Evolutionary conservation across 2,888 invertebrate species (phyloP).

Genomic region (Nomada flava): DNA sequence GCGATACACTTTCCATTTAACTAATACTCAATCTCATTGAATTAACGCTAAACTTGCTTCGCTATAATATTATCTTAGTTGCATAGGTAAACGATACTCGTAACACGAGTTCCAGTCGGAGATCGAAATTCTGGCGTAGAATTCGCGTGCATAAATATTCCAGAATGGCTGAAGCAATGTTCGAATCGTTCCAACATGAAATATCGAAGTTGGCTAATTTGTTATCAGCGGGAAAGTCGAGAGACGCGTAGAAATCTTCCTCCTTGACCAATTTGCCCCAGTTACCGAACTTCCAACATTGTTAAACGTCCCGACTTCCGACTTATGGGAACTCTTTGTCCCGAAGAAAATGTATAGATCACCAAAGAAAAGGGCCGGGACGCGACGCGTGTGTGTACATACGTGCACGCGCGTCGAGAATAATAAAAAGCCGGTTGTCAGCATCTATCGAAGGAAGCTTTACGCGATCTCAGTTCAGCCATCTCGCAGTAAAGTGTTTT

Average conservation of each 20-base stretch:
- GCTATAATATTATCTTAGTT: no score
- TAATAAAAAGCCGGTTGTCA: constrained; percentile 63
- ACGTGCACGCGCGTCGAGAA: constrained; percentile 62
- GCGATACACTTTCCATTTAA: no score
- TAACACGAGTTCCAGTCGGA: no score
- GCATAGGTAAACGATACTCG: no score
- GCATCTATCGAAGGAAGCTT: constrained; percentile 42
- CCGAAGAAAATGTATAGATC: constrained; percentile 78
- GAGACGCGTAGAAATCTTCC: constrained; percentile 64
- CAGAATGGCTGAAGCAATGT: constrained; percentile 19
- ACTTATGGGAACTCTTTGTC: constrained; percentile 68
- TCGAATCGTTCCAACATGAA: constrained; percentile 69
- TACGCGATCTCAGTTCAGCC: constrained; percentile 32
- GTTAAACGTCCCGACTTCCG: constrained; percentile 74
- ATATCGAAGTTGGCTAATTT: constrained; percentile 73
- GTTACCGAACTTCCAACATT: constrained; percentile 77
- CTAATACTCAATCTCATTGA: no score
- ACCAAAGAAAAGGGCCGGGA: constrained; percentile 52
- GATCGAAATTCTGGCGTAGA: not conserved
- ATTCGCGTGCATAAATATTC: constrained; percentile 1
- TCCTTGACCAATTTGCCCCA: constrained; percentile 76
- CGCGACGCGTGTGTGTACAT: constrained; percentile 52
- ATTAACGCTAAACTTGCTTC: no score
- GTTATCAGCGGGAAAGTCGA: constrained; percentile 65
- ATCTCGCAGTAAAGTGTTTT: constrained; percentile 51